These are phyloP conservation scores for Chiridota heheva DNA, from an alignment of 35 echinoderm and acorn worm genomes.

Conservation along the genomic window DNA sequence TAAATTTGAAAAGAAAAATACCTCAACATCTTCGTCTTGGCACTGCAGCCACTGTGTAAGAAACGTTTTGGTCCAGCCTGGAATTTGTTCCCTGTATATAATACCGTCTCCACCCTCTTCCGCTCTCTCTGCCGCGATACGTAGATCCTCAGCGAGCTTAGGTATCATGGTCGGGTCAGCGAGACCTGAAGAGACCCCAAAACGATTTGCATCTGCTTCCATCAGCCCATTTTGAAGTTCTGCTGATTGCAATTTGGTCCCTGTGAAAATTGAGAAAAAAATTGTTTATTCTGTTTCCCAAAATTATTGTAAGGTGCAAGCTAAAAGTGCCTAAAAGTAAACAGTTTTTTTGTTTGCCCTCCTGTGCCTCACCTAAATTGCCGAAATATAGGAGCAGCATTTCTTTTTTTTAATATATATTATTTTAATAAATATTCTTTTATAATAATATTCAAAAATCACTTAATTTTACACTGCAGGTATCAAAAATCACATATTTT, in stretches of 20 bases:
- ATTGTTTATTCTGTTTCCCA: not conserved
- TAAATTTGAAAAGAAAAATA: too few relatives aligned
- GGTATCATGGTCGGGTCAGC: slow-evolving; percentile 60
- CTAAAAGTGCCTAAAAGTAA: too few relatives aligned
- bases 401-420: too few relatives aligned
- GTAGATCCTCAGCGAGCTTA: slow-evolving; percentile 64
- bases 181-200: slow-evolving; percentile 35
- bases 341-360: too few relatives aligned
- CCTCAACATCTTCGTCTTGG: too few relatives aligned
- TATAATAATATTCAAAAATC: too few relatives aligned
- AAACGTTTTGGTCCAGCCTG: slow-evolving; percentile 62
- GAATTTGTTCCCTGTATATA: slow-evolving; percentile 57
- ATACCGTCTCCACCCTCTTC: slow-evolving; percentile 64
- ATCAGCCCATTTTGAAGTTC: slow-evolving; percentile 78
- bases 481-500: too few relatives aligned
- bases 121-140: slow-evolving; percentile 61
- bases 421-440: too few relatives aligned
- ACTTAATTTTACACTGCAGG: too few relatives aligned
- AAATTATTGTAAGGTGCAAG: too few relatives aligned
- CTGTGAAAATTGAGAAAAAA: slow-evolving; percentile 15
- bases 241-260: slow-evolving; percentile 63
- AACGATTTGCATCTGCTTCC: slow-evolving; percentile 60
- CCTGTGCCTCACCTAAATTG: too few relatives aligned
- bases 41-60: slow-evolving; percentile 64
- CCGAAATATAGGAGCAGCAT: too few relatives aligned